These are phyloP conservation scores for Sminthurides aquaticus DNA, from an alignment of 2,888 invertebrate species.

Conservation along the genomic window DNA sequence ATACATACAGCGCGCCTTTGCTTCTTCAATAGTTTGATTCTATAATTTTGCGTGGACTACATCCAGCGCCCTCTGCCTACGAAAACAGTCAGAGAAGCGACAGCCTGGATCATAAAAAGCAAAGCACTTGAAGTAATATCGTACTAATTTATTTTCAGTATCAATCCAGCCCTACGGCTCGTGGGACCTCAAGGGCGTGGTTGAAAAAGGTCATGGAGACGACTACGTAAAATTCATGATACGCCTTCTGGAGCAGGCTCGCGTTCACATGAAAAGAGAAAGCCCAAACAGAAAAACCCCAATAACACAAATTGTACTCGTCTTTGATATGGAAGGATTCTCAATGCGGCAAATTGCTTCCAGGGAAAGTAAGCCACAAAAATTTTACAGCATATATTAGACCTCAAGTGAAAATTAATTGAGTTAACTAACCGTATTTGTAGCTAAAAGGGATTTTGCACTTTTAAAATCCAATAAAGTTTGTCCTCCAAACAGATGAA, in stretches of 20 bases:
- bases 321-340: conserved; percentile 26
- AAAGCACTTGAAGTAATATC: no score
- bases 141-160: conserved; percentile 25
- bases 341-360: conserved; percentile 20
- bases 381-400: neutral
- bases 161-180: conserved; percentile 30
- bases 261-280: conserved; percentile 12
- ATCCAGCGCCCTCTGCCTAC: no score
- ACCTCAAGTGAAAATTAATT: neutral
- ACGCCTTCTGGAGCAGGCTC: conserved; percentile 17
- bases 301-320: conserved; percentile 23
- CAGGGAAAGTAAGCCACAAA: conserved; percentile 10
- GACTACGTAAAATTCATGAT: conserved; percentile 24
- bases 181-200: conserved; percentile 35
- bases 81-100: no score
- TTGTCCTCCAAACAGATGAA: no score
- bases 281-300: conserved; percentile 3
- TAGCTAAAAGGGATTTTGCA: neutral
- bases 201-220: conserved; percentile 26
- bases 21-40: no score
- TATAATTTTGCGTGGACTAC: no score
- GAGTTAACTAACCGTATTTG: neutral
- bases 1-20: no score
- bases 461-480: neutral
- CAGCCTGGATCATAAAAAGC: no score